These are phyloP conservation scores for Drosophila kokeensis DNA, from an alignment of 2,888 invertebrate genomes.

Conservation along the genomic window DNA sequence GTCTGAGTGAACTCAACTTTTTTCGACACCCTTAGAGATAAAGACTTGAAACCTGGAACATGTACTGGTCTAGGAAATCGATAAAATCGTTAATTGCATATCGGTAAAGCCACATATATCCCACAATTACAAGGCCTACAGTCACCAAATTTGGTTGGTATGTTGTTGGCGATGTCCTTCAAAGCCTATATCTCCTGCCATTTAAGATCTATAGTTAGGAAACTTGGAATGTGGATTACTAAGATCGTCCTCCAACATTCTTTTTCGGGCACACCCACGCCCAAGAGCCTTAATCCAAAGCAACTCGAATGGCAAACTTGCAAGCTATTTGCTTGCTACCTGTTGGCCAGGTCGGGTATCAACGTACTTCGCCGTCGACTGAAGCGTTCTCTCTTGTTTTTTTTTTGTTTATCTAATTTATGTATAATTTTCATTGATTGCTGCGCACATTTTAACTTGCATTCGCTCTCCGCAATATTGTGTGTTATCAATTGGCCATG, in stretches of 20 bases:
- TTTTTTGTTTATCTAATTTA: conserved; percentile 26
- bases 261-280: not conserved
- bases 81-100: not conserved
- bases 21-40: not conserved
- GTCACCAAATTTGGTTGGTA: not conserved
- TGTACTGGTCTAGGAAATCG: not conserved
- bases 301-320: not conserved
- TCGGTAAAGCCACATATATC: not conserved
- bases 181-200: not conserved
- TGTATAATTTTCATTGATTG: conserved; percentile 30
- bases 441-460: conserved; percentile 8
- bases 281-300: not conserved
- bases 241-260: not conserved
- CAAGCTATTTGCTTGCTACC: not conserved
- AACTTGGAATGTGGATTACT: not conserved
- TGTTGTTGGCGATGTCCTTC: too few relatives aligned
- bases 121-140: not conserved
- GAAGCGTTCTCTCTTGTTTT: not conserved
- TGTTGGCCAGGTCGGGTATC: not conserved
- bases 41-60: not conserved
- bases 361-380: not conserved
- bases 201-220: not conserved
- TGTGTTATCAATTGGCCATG: conserved; percentile 22
- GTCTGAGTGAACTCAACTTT: not conserved
- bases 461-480: conserved; percentile 10